Conservation (phyloP, 2,888 invertebrate species). For the Erebia aethiops region DNA sequence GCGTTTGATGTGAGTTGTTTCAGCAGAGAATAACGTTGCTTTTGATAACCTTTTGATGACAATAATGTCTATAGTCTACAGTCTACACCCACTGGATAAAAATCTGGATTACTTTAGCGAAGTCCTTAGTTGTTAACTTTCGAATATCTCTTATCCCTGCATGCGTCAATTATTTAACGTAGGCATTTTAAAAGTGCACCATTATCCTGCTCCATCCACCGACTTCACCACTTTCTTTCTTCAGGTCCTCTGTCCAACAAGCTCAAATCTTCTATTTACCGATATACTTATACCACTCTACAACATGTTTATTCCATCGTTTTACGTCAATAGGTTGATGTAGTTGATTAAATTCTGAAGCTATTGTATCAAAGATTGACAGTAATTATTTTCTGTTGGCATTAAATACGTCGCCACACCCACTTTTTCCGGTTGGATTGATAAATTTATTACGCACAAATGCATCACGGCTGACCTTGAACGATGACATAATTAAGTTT, state of each 20-base stretch:
- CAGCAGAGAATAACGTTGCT: conserved; percentile 24
- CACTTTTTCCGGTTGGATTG: conserved; percentile 27
- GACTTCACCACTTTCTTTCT: too few relatives aligned
- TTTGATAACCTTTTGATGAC: conserved; percentile 30
- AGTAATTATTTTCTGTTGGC: background rate
- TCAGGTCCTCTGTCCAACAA: too few relatives aligned
- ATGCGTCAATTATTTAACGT: too few relatives aligned
- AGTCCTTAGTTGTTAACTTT: background rate
- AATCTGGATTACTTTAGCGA: background rate
- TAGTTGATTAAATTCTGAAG: too few relatives aligned
- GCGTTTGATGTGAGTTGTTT: conserved; percentile 46
- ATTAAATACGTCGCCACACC: background rate
- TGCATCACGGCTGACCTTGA: conserved; percentile 67
- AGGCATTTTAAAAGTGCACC: too few relatives aligned
- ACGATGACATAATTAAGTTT: conserved; percentile 70
- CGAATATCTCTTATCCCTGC: background rate
- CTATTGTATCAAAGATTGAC: too few relatives aligned
- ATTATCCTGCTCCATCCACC: too few relatives aligned
- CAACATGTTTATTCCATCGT: too few relatives aligned
- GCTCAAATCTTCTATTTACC: too few relatives aligned
- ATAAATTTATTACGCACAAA: conserved; percentile 31
- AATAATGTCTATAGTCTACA: background rate
- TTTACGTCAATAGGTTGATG: too few relatives aligned
- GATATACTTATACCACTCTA: too few relatives aligned
- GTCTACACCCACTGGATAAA: background rate